Evolutionary conservation across 2,113 vertebrate genomes (phyloP).

Genomic region (Tretioscincus oriximinensis): DNA sequence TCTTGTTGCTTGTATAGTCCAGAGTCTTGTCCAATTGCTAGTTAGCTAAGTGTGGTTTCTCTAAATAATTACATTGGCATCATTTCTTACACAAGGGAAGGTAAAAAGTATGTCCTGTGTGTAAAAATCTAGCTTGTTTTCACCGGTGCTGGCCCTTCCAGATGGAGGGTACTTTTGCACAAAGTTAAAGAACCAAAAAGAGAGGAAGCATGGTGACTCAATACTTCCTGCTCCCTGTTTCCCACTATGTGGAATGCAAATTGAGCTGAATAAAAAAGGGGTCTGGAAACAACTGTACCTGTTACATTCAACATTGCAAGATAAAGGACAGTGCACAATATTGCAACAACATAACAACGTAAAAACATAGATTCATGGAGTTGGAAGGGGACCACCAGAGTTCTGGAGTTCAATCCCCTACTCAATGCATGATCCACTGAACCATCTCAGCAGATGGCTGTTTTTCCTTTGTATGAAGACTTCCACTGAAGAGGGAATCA

Average conservation of each 20-base stretch:
- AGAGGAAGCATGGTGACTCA: not conserved
- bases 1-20: slow-evolving; percentile 12
- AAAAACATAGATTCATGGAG: too few species aligned
- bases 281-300: not conserved
- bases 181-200: not conserved
- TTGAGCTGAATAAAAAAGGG: not conserved
- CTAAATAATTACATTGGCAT: slow-evolving; percentile 20
- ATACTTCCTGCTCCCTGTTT: not conserved
- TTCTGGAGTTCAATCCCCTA: too few species aligned
- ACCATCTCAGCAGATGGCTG: too few species aligned
- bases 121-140: not conserved
- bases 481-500: too few species aligned
- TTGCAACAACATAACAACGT: too few species aligned
- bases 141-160: not conserved
- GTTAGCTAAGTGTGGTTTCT: slow-evolving; percentile 12
- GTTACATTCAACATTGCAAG: not conserved
- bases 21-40: not conserved
- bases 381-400: too few species aligned
- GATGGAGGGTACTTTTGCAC: not conserved
- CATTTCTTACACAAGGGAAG: not conserved
- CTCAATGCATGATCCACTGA: too few species aligned
- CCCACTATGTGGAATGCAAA: not conserved
- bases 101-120: slow-evolving; percentile 33
- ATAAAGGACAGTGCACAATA: not conserved
- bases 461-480: too few species aligned